These are phyloP conservation scores for Acanthiza pusilla DNA, from an alignment of 2,797 vertebrate species.

Conservation along the genomic window DNA sequence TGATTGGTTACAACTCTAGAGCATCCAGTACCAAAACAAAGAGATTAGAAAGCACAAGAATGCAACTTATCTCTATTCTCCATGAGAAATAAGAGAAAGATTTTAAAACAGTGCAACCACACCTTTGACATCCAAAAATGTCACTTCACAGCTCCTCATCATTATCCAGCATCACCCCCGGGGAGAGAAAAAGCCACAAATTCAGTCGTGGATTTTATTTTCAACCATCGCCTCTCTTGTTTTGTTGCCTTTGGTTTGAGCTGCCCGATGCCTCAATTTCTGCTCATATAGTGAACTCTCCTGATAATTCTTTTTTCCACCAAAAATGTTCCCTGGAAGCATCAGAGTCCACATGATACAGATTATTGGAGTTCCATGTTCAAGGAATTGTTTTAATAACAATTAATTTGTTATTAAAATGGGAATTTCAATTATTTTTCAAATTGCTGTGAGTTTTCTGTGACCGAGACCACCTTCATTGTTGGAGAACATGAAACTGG, in stretches of 20 bases:
- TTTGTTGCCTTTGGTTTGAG: neutral
- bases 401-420: neutral
- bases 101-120: too few relatives aligned
- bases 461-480: neutral
- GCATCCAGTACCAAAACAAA: too few relatives aligned
- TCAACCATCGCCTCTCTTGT: neutral
- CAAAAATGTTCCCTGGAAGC: neutral
- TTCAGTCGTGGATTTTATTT: neutral
- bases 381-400: neutral
- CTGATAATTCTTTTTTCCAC: neutral
- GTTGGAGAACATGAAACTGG: neutral
- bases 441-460: neutral
- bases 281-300: neutral
- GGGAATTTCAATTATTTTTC: neutral
- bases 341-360: neutral
- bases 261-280: neutral
- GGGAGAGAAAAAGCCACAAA: neutral
- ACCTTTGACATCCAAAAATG: neutral
- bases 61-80: too few relatives aligned
- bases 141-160: neutral
- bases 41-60: too few relatives aligned
- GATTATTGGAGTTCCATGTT: rapidly evolving
- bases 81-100: too few relatives aligned
- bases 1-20: too few relatives aligned
- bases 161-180: too few relatives aligned